Base-by-base conservation (phyloP, 1,140 invertebrate genomes). In the Drosophila pseudoobscura region DNA sequence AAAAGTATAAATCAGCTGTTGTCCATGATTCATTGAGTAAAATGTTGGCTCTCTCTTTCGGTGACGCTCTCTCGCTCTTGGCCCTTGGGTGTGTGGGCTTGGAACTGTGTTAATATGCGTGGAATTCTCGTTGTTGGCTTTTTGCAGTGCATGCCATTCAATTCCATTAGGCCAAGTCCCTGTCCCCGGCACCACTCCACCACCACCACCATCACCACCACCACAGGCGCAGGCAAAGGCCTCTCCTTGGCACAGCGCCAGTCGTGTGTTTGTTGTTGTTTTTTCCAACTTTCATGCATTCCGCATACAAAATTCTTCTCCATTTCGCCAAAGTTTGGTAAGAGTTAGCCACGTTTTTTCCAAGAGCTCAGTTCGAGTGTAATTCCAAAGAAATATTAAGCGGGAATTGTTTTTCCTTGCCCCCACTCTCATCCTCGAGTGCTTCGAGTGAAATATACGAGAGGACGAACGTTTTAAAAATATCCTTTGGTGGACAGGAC, bases 1-100 rank as follows among this genome's bases (percentile, higher is more conserved):
- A 78, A 78, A 87, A 87, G 76, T 87, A 87, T 88, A 87, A 88
- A 87, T 87, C 82, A 78, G 78, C 83, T 78, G 82, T 78, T 88
- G 74, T 78, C 70, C 83, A 87, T 87, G 83, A 88, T 87, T 87
- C 82, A 87, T 87, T 87, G 78, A 87, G 83, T 83, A 87, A 88
- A 87, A 73, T 45, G 64, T 74, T 78, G 62, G 52, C 43, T 50
- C 29, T 54, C 43, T 68, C 57, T 5, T 8, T 9, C 31, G 46
- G 29, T 17, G 44, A 49, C 29, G 51, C 43, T 62, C 63, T 60
- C 20, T 47, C 39, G 6, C 15, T 31, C 60, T 17, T 31, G 20
- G 50, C 49, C 26, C 62, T 63, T 56, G 46, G 47, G 22, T 45
- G 52, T 66, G 62, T 66, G 62, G 58, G 47, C 44, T 52, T 47